A percentile compares a stretch with the other conserved stretches of the same genome.
Conservation (phyloP, 2,888 invertebrate species). For the Agrotis ipsilon region DNA sequence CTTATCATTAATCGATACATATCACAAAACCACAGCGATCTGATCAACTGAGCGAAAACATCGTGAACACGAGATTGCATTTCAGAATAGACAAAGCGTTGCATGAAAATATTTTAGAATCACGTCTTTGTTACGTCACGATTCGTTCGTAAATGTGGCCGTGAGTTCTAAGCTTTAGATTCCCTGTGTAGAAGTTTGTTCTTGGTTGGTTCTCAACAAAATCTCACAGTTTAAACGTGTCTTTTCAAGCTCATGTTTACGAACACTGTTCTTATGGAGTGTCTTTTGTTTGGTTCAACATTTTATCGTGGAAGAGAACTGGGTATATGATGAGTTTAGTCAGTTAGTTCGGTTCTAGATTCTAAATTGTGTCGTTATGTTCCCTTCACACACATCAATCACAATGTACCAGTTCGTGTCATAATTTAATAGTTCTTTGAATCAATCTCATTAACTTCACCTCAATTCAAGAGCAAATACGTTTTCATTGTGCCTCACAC, state of each 20-base stretch:
- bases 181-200: constrained; percentile 43
- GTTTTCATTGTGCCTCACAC: constrained; percentile 18
- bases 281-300: constrained; percentile 48
- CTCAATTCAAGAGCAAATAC: neutral
- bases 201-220: constrained; percentile 31
- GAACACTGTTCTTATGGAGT: constrained; percentile 35
- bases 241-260: constrained; percentile 53
- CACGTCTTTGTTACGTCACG: constrained; percentile 45
- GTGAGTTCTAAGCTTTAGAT: constrained; percentile 45
- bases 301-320: constrained; percentile 36
- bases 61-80: constrained; percentile 31
- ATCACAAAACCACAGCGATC: constrained; percentile 14
- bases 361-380: neutral
- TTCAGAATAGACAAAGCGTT: constrained; percentile 33
- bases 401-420: neutral
- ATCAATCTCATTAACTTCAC: neutral
- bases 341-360: constrained; percentile 8
- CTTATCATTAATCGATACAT: constrained; percentile 15
- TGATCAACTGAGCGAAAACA: constrained; percentile 31
- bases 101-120: constrained; percentile 47
- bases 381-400: no score
- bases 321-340: constrained; percentile 30
- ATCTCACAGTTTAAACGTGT: constrained; percentile 50
- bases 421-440: neutral
- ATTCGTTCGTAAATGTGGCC: constrained; percentile 22